Conservation (phyloP, 2,797 vertebrate species). For the Coreius guichenoti region DNA sequence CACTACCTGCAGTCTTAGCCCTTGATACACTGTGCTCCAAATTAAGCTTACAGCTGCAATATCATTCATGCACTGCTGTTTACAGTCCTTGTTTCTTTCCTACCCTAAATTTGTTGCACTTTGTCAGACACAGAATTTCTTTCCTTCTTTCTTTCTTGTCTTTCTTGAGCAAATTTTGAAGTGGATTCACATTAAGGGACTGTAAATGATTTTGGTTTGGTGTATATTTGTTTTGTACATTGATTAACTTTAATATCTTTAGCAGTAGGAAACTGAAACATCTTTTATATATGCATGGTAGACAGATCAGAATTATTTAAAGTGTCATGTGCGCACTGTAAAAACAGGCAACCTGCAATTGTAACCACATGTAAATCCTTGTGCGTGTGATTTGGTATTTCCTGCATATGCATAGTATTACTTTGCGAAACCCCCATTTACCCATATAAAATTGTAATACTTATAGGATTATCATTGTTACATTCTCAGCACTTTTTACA, state of each 20-base stretch:
- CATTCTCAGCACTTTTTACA: background rate
- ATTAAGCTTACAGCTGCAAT: conserved; percentile 27
- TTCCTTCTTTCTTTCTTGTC: background rate
- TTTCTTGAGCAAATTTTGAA: background rate
- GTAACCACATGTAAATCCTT: background rate
- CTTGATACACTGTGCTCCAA: conserved; percentile 24
- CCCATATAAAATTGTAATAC: background rate
- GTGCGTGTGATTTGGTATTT: background rate
- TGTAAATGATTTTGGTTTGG: background rate
- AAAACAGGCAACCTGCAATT: background rate
- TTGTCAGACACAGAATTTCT: background rate
- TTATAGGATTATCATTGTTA: background rate
- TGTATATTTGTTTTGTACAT: background rate
- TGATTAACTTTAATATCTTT: background rate
- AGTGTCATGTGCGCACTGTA: background rate
- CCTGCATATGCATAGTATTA: background rate
- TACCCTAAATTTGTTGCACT: background rate
- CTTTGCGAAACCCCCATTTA: background rate
- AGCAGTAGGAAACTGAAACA: background rate
- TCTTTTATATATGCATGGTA: background rate
- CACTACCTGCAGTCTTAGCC: background rate
- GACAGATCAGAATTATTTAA: background rate
- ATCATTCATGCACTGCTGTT: background rate
- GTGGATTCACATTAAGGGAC: background rate
- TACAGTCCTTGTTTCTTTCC: background rate